Evolutionary conservation across 92 coral and sea anemone genomes (phyloP), one percentile per base, ranked within the genome.

Genomic region (Palythoa heliodiscus): DNA sequence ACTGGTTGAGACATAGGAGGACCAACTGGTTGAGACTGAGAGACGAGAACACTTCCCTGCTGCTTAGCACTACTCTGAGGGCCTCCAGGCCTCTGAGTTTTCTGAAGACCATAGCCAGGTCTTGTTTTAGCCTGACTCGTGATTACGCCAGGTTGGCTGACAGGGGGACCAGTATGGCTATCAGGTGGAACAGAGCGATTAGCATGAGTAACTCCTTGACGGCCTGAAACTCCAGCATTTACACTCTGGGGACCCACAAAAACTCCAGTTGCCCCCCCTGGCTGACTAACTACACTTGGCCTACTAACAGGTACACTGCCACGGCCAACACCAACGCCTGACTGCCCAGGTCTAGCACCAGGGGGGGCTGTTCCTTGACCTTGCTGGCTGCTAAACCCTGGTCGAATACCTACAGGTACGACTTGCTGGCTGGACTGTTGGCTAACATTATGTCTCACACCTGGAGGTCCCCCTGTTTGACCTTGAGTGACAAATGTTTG

Each of bases 401-500:
- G 64, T 12, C 84, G 60, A 50, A 66, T 47, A 47, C 60, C 73
- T 11, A 40, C 63, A 43, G 40, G 84, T 14, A 40, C 40, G 19
- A 37, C 17, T 64, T 80, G 84, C 23, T 80, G 84, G 74, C 84
- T 43, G 11, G 55, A 40, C 24, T 79, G 84, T 43, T 70, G 84
- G 73, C 61, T 47, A 64, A 48, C 43, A 24, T n/a, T 52, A 48
- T 19, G 64, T 50, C 84, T 80, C 15, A n/a, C 84, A 23, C 73
- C 63, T 12, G 40, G 84, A 20, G 84, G 84, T 11, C 73, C 73
- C 47, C 84, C 74, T 63, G 4, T 37, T 4, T 78, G 83, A 38
- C 71, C 70, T 64, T 58, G 88, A 29, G 70, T 64, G n/a, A 85
- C 92, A 80, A 74, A 89, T 37, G 76, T 86, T 50, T 87, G 89